Evolutionary conservation across 1,140 invertebrate genomes (phyloP).

Genomic region (Rhagoletis zephyria): DNA sequence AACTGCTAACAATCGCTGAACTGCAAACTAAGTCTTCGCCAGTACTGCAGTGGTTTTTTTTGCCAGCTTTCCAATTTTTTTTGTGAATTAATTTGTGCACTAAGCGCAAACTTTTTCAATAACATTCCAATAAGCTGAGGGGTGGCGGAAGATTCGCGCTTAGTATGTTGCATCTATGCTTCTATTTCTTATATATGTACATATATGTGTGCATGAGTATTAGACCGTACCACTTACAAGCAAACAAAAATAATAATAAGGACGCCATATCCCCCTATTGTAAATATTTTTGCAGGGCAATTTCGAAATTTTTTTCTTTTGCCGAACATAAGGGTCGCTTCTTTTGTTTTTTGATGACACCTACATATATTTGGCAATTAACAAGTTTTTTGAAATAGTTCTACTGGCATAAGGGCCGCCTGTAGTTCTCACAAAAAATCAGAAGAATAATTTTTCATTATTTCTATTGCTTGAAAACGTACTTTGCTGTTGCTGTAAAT

Average conservation of each 20-base stretch:
- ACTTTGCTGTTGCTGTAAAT: too few relatives aligned
- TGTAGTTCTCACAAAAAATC: too few relatives aligned
- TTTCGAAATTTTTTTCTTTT: too few relatives aligned
- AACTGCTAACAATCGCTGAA: neutral
- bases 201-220: neutral
- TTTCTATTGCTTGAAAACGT: too few relatives aligned
- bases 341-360: neutral
- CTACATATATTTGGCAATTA: neutral
- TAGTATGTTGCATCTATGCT: neutral
- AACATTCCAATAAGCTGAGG: neutral
- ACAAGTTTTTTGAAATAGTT: too few relatives aligned
- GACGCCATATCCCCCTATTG: too few relatives aligned
- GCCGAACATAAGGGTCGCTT: neutral
- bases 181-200: neutral
- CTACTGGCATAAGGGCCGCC: too few relatives aligned
- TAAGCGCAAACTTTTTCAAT: constrained; percentile 42
- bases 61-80: neutral
- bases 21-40: neutral
- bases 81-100: constrained; percentile 3
- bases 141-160: neutral
- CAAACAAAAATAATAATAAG: too few relatives aligned
- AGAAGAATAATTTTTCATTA: too few relatives aligned
- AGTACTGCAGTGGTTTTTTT: neutral
- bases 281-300: too few relatives aligned
- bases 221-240: neutral